Conservation (phyloP, 2,797 vertebrate genomes). For the Clarias laeviceps region DNA sequence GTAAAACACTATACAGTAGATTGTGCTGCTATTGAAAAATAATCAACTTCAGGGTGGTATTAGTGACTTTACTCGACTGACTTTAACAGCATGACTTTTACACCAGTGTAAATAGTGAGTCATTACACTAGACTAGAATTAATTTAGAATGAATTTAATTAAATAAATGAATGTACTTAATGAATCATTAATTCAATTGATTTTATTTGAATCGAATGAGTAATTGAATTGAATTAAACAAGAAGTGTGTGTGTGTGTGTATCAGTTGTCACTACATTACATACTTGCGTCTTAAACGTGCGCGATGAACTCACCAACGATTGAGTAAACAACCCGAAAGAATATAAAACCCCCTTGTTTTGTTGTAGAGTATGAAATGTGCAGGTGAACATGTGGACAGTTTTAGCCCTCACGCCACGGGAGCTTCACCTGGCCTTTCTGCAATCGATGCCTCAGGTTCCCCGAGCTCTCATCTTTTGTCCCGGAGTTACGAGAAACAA, state of each 20-base stretch:
- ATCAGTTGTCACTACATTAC: neutral
- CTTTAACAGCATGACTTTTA: neutral
- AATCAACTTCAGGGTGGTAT: neutral
- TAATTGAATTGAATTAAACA: neutral
- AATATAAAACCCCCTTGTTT: neutral
- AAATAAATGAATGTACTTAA: too few species aligned
- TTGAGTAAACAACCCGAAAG: neutral
- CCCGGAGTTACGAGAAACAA: conserved; percentile 33
- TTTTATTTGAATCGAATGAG: neutral
- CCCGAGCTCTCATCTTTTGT: conserved; percentile 30
- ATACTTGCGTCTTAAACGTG: neutral
- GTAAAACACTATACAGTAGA: neutral
- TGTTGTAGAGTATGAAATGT: neutral
- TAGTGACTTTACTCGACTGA: neutral
- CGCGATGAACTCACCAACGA: neutral
- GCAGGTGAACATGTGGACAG: neutral
- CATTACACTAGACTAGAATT: too few species aligned
- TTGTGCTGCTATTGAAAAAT: neutral
- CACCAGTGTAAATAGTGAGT: neutral
- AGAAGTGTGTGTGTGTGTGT: neutral
- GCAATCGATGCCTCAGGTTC: conserved; percentile 33
- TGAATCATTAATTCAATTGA: neutral
- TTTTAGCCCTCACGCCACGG: conserved; percentile 6
- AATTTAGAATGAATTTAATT: too few species aligned
- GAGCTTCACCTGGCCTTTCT: conserved; percentile 45